Base-by-base conservation (phyloP, 2,113 vertebrate species). In the Bombycilla garrulus region DNA sequence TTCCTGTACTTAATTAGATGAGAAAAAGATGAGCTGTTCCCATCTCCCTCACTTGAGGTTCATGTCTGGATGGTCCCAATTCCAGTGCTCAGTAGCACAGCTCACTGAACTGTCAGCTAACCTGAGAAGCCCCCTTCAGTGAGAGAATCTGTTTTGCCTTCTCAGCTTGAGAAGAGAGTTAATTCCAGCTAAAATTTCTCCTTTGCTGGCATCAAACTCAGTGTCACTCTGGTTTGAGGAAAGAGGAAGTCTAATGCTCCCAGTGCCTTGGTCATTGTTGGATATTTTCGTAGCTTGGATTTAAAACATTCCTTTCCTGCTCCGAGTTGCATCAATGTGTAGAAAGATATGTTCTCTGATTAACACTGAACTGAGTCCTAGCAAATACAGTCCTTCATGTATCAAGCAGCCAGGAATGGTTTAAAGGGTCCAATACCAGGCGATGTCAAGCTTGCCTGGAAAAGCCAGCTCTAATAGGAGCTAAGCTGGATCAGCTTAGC, bases 1-100 rank as follows among this genome's bases (percentile, higher is more conserved):
- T 96, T 94, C 74, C 85, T 0, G 4, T 69, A 12, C 36, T 88
- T 96, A 95, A 96, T 94, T 69, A 92, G 90, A 94, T 88, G 40
- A 76, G 64, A 79, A 79, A 80, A 92, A 29, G 57, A 87, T 85
- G 78, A 96, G 78, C 85, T 91, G 48, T 87, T 91, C 48, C 17
- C 19, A 8, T 72, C 12, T 72, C 45, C 53, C 10, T 72, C 33
- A 21, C 21, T 72, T 72, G 18, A 38, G 54, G 50, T 67, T 78
- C 5, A 0, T 11, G 42, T 81, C 38, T 83, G 29, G 54, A 62
- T 24, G 35, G 51, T 70, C 29, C 42, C 1, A 17, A 5, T 76
- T 65, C 28, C 54, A 61, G 24, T 21, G 16, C 67, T 81, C 17
- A 25, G 56, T n/a, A 33, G 50, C 45, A n/a, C 35, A 78, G 38